These are phyloP conservation scores for Myrmophylax atrothorax DNA, from an alignment of 2,113 vertebrate species.

Conservation along the genomic window DNA sequence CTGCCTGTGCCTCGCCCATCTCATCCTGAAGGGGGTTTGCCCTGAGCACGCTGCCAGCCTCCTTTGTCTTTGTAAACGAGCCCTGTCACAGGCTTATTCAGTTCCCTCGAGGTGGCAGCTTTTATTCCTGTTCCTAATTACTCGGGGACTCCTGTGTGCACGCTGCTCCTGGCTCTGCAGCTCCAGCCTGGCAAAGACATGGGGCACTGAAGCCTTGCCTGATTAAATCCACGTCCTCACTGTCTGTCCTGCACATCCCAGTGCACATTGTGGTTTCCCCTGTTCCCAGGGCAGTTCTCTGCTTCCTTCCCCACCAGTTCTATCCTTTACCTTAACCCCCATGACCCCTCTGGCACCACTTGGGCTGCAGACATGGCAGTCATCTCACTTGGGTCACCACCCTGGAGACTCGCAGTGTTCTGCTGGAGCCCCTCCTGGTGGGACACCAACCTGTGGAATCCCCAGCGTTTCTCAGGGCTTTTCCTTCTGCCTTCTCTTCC, in stretches of 20 bases:
- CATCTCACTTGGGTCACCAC: not conserved
- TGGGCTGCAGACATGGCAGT: not conserved
- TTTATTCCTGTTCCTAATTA: not conserved
- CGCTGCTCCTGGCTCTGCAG: not conserved
- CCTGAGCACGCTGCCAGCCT: accelerated
- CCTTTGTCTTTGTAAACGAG: not conserved
- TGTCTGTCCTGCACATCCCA: not conserved
- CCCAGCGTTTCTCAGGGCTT: accelerated
- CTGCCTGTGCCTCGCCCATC: accelerated
- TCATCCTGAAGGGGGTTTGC: accelerated
- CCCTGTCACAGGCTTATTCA: not conserved
- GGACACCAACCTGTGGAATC: accelerated
- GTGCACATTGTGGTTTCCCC: not conserved
- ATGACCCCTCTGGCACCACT: not conserved
- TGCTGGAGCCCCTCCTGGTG: accelerated
- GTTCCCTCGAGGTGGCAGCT: not conserved
- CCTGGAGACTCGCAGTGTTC: accelerated
- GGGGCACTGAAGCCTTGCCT: not conserved
- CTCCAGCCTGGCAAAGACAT: not conserved
- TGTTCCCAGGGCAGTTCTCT: not conserved
- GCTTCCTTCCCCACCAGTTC: not conserved
- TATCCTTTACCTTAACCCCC: not conserved
- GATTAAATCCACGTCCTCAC: not conserved
- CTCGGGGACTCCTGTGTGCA: not conserved
- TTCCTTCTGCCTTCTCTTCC: not conserved